Percentiles rank a stretch among this genome's conserved stretches.
Conservation (phyloP, 2,113 vertebrate genomes). For the Nerophis lumbriciformis region DNA sequence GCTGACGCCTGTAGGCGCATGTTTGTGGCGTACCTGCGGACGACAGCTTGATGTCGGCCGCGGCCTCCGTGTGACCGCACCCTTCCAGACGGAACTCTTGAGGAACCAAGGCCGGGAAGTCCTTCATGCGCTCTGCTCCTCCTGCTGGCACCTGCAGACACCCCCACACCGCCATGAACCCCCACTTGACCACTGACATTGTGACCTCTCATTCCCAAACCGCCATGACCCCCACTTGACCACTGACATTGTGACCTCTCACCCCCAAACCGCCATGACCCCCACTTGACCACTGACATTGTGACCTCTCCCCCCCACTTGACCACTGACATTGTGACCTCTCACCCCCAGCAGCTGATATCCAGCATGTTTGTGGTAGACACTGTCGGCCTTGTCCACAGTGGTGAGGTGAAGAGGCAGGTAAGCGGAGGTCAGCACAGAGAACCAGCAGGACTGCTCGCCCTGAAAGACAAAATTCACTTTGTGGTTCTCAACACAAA, state of each 20-base stretch:
- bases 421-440: constrained; percentile 78
- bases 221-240: too few relatives aligned
- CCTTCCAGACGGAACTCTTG: constrained; percentile 80
- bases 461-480: constrained; percentile 65
- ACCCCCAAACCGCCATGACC: too few relatives aligned
- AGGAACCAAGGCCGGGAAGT: constrained; percentile 78
- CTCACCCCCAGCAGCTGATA: constrained; percentile 79
- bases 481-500: too few relatives aligned
- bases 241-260: too few relatives aligned
- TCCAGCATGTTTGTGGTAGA: constrained; percentile 81
- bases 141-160: constrained; percentile 78
- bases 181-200: too few relatives aligned
- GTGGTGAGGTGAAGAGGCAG: constrained; percentile 78
- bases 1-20: too few relatives aligned
- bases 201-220: too few relatives aligned
- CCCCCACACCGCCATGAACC: not conserved
- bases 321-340: not conserved
- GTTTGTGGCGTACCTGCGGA: constrained; percentile 78
- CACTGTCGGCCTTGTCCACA: constrained; percentile 70
- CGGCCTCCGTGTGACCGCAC: constrained; percentile 68
- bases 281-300: too few relatives aligned
- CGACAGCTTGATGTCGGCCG: constrained; percentile 88
- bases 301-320: too few relatives aligned
- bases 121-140: constrained; percentile 83
- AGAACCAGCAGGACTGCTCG: constrained; percentile 81